Evolutionary conservation across 2,797 vertebrate species (phyloP).

Genomic region (Phylloscopus collybita): DNA sequence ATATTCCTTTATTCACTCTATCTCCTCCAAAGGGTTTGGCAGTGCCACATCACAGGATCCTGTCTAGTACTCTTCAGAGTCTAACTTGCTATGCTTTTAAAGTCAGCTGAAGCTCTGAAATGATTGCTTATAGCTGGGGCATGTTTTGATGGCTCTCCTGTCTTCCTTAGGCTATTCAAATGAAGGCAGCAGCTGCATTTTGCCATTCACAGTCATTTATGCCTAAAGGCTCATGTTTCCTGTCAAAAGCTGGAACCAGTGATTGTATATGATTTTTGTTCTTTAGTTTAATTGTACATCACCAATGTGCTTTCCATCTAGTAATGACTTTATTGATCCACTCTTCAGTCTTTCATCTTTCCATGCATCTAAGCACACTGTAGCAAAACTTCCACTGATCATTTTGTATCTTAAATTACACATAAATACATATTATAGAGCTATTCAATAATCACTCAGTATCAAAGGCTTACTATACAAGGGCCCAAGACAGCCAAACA

Average conservation of each 20-base stretch:
- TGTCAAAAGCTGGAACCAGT: conserved; percentile 54
- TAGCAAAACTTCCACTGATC: conserved; percentile 9
- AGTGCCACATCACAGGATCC: neutral
- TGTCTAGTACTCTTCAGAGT: conserved; percentile 30
- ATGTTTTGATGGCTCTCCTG: conserved; percentile 49
- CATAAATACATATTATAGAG: conserved; percentile 10
- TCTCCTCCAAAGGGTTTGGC: conserved; percentile 9
- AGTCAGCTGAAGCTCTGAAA: conserved; percentile 28
- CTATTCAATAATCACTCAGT: neutral
- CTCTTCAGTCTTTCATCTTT: conserved; percentile 29
- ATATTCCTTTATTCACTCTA: conserved; percentile 2
- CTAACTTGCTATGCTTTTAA: neutral
- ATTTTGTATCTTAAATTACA: conserved; percentile 24
- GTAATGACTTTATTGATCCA: conserved; percentile 59
- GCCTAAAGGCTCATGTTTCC: conserved; percentile 60
- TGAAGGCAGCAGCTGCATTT: conserved; percentile 64
- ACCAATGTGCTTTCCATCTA: conserved; percentile 40
- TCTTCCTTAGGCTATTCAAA: conserved; percentile 57
- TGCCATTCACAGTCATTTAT: conserved; percentile 48
- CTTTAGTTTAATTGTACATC: conserved; percentile 37
- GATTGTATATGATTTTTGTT: conserved; percentile 46
- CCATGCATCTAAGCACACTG: neutral
- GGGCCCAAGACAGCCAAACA: neutral
- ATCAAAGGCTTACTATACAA: neutral
- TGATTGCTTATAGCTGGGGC: conserved; percentile 21